Evolutionary conservation across 2,113 vertebrate species (phyloP).

Genomic region (Rallus limicola): DNA sequence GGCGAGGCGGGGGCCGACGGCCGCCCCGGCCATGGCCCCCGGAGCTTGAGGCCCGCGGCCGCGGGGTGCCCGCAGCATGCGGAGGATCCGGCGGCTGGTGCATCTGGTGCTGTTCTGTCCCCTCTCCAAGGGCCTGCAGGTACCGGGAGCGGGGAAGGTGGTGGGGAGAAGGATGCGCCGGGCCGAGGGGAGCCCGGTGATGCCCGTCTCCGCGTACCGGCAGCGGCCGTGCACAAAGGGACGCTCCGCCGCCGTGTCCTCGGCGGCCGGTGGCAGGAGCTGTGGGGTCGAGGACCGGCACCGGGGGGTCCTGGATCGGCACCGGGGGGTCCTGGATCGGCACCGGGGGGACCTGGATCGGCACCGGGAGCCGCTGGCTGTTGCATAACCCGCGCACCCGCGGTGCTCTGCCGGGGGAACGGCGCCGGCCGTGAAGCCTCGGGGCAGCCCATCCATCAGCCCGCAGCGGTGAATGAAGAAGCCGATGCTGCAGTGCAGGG

Average conservation of each 20-base stretch:
- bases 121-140: conserved; percentile 89
- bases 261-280: background rate
- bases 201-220: background rate
- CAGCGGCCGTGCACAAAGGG: conserved; percentile 35
- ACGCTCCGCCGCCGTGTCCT: background rate
- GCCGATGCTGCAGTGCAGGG: background rate
- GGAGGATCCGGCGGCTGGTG: conserved; percentile 85
- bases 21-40: background rate
- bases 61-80: conserved; percentile 77
- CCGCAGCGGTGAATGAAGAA: background rate
- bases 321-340: no score
- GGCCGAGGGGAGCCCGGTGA: background rate
- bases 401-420: background rate
- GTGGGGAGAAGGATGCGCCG: background rate
- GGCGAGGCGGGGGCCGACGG: background rate
- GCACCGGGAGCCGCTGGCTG: background rate
- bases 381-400: background rate
- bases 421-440: background rate
- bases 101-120: conserved; percentile 90
- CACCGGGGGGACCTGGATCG: background rate
- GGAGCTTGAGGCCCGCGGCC: background rate
- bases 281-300: background rate
- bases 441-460: background rate
- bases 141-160: background rate
- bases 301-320: background rate